phyloP scores from a whole-genome alignment of 2,888 invertebrate species.

The Drosophila glabriapex region DNA sequence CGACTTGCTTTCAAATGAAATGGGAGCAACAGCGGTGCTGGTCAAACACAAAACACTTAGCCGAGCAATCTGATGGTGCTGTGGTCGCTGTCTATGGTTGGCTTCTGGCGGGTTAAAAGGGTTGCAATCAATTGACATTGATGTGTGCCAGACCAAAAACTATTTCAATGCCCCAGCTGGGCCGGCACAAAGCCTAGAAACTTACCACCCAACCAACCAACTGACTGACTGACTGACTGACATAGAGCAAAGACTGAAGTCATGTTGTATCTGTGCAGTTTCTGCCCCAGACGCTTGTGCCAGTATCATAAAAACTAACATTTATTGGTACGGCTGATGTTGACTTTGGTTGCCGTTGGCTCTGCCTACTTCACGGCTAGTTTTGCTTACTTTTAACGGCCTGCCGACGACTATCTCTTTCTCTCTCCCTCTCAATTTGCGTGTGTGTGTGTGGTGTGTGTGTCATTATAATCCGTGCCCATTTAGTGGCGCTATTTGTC shows the following conservation, averaged over 20 bases:
- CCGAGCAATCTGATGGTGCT: slow-evolving; percentile 16
- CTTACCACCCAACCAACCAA: neutral
- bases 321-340: slow-evolving; percentile 65
- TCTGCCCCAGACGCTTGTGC: slow-evolving; percentile 16
- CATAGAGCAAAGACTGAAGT: slow-evolving; percentile 2
- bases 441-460: slow-evolving; percentile 26
- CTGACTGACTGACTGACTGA: slow-evolving; percentile 11
- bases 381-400: slow-evolving; percentile 73
- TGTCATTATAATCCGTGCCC: slow-evolving; percentile 80
- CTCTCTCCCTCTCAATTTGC: slow-evolving; percentile 3
- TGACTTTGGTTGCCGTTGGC: slow-evolving; percentile 50
- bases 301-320: slow-evolving; percentile 73
- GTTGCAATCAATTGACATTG: slow-evolving; percentile 82
- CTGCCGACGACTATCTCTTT: slow-evolving; percentile 16
- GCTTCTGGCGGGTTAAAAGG: slow-evolving; percentile 53
- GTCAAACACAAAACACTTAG: slow-evolving; percentile 75
- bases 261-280: slow-evolving; percentile 34
- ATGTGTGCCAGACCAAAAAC: slow-evolving; percentile 81
- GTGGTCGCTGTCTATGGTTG: slow-evolving; percentile 4
- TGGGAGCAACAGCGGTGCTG: slow-evolving; percentile 45
- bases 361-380: slow-evolving; percentile 69
- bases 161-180: slow-evolving; percentile 69
- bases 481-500: slow-evolving; percentile 78
- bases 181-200: neutral
- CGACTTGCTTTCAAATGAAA: slow-evolving; percentile 50